These are phyloP conservation scores for Aspidiotus destructor DNA, from an alignment of 2,888 invertebrate species.

Conservation along the genomic window DNA sequence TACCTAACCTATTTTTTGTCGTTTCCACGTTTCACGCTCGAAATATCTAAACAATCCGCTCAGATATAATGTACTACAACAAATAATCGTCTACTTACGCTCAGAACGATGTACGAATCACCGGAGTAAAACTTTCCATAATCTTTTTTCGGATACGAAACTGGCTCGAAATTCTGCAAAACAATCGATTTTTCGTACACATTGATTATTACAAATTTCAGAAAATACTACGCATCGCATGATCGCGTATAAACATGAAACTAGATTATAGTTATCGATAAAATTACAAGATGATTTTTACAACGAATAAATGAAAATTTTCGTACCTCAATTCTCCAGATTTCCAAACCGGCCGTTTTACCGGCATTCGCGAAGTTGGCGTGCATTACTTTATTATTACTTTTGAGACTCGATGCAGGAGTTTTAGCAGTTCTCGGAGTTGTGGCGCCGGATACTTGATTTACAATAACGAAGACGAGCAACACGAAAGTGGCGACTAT, in stretches of 20 bases:
- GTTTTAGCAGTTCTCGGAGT: background rate
- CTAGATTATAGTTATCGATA: too few species aligned
- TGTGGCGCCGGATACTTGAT: constrained; percentile 18
- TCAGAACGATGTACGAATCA: constrained; percentile 73
- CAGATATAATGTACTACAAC: too few species aligned
- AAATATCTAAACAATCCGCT: too few species aligned
- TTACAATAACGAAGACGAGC: constrained; percentile 14
- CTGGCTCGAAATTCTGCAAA: constrained; percentile 69
- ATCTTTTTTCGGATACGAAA: constrained; percentile 57
- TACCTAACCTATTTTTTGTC: too few species aligned
- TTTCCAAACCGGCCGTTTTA: constrained; percentile 56
- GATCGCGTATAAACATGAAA: too few species aligned
- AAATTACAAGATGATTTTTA: too few species aligned
- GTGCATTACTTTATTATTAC: constrained; percentile 36
- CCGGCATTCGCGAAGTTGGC: constrained; percentile 64
- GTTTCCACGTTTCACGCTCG: too few species aligned
- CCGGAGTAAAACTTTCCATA: constrained; percentile 77
- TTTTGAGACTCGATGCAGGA: background rate
- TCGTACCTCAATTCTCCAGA: constrained; percentile 74
- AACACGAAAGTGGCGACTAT: constrained; percentile 3
- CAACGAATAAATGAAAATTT: constrained; percentile 3
- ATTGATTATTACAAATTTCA: too few species aligned
- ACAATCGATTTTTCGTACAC: too few species aligned
- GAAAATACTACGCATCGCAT: too few species aligned
- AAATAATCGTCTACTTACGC: constrained; percentile 34